Conservation (phyloP, 2,113 vertebrate genomes). For the Callorhinus ursinus region DNA sequence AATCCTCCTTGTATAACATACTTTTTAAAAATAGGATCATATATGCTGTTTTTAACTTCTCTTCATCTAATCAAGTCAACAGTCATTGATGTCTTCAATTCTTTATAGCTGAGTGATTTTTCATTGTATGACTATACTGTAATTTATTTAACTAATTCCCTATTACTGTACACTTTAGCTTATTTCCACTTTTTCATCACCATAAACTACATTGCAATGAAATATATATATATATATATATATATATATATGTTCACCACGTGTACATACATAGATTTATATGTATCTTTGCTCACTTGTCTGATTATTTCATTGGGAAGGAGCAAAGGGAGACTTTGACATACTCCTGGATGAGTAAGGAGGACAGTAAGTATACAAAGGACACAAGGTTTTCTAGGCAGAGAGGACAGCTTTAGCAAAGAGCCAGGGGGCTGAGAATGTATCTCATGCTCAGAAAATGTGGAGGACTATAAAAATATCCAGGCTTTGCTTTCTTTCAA, state of each 20-base stretch:
- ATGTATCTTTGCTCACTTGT: not conserved
- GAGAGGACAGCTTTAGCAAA: not conserved
- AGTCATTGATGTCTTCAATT: not conserved
- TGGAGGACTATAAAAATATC: not conserved
- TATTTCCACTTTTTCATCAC: not conserved
- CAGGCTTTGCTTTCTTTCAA: not conserved
- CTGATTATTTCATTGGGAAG: not conserved
- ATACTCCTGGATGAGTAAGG: not conserved
- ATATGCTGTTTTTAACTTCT: not conserved
- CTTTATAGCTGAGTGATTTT: not conserved
- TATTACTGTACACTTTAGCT: not conserved
- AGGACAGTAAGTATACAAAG: not conserved
- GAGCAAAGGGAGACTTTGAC: not conserved
- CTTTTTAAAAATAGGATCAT: not conserved
- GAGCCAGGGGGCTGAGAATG: no score
- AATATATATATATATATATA: not conserved
- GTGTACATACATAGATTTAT: not conserved
- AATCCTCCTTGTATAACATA: not conserved
- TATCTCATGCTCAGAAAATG: not conserved
- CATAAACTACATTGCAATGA: not conserved
- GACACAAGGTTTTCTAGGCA: not conserved
- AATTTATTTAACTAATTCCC: not conserved
- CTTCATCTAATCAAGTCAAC: not conserved
- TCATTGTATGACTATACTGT: not conserved
- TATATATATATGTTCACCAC: not conserved